Evolutionary conservation across 1,140 invertebrate species (phyloP).

Genomic region (Centruroides vittatus): DNA sequence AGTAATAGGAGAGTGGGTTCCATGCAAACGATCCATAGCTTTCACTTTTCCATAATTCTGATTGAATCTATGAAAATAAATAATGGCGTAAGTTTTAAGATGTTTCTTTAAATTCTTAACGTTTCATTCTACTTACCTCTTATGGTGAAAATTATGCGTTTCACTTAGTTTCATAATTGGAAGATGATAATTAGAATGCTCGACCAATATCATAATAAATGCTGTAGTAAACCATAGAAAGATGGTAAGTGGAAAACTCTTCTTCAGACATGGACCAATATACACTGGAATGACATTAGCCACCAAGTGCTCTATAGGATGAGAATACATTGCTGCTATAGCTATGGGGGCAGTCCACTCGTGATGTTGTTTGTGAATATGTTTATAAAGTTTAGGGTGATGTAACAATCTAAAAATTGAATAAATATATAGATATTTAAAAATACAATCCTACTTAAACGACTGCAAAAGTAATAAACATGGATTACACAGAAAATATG

Average conservation of each 20-base stretch:
- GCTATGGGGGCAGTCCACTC: conserved; percentile 31
- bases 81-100: too few species aligned
- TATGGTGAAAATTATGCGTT: conserved; percentile 31
- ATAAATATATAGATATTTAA: too few species aligned
- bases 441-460: too few species aligned
- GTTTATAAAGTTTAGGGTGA: conserved; percentile 26
- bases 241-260: too few species aligned
- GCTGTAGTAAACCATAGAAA: conserved; percentile 26
- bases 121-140: conserved; percentile 1
- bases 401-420: conserved; percentile 28
- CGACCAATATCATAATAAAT: conserved; percentile 26
- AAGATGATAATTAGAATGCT: conserved; percentile 31
- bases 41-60: conserved; percentile 52
- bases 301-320: conserved; percentile 29
- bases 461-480: too few species aligned
- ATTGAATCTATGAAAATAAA: conserved; percentile 47
- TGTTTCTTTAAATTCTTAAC: too few species aligned
- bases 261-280: conserved; percentile 22
- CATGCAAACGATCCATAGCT: too few species aligned
- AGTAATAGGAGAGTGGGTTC: too few species aligned
- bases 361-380: conserved; percentile 31
- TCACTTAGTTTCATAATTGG: conserved; percentile 30
- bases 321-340: conserved; percentile 28
- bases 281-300: conserved; percentile 27
- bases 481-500: too few species aligned